phyloP scores from a whole-genome alignment of 2,113 vertebrate genomes.

The Naja naja region DNA sequence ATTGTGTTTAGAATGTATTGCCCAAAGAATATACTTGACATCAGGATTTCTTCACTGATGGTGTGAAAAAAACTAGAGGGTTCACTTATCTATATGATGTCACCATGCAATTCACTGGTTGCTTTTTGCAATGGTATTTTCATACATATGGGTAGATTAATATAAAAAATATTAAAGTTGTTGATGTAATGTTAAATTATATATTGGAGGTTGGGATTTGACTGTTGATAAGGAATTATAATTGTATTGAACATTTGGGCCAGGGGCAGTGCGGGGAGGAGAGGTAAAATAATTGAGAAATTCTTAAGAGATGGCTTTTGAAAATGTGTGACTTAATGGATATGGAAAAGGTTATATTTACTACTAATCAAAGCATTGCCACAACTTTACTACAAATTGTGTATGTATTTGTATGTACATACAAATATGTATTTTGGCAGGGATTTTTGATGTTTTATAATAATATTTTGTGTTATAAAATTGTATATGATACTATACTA shows the following conservation, averaged over 20 bases:
- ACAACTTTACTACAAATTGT: background rate
- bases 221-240: background rate
- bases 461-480: background rate
- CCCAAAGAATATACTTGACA: background rate
- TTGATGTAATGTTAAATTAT: background rate
- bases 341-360: background rate
- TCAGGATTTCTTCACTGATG: background rate
- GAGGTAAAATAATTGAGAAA: background rate
- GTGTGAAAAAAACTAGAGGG: background rate
- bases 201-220: background rate
- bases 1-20: background rate
- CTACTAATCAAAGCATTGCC: background rate
- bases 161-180: background rate
- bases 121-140: background rate
- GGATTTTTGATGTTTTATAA: background rate
- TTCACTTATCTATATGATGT: background rate
- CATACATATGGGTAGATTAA: background rate
- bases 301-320: background rate
- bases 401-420: too few relatives aligned
- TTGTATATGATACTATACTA: background rate
- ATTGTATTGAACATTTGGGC: background rate
- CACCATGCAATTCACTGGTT: background rate
- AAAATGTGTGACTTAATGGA: background rate
- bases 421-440: background rate
- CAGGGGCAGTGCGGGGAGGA: rapidly evolving